These are phyloP conservation scores for Drosophila parvula DNA, from an alignment of 1,140 invertebrate genomes.

Conservation along the genomic window DNA sequence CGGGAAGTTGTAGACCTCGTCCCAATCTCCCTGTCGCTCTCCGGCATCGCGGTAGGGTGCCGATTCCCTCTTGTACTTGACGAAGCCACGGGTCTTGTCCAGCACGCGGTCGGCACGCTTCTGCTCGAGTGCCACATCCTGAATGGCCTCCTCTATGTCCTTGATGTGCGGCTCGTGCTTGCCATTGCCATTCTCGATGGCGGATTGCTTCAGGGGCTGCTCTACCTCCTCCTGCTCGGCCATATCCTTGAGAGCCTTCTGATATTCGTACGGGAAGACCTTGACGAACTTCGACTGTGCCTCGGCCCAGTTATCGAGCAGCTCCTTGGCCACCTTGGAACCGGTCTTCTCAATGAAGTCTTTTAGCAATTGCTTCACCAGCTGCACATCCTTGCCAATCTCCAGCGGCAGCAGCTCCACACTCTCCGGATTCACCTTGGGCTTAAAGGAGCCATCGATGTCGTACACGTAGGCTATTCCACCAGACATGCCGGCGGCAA, in stretches of 20 bases:
- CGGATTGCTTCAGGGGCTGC: slow-evolving; percentile 79
- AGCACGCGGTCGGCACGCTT: slow-evolving; percentile 92
- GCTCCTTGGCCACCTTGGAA: slow-evolving; percentile 91
- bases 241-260: slow-evolving; percentile 92
- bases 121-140: slow-evolving; percentile 90
- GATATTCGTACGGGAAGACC: slow-evolving; percentile 99
- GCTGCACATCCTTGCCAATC: slow-evolving; percentile 90
- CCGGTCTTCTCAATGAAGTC: slow-evolving; percentile 96
- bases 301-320: slow-evolving; percentile 93
- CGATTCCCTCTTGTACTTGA: slow-evolving; percentile 96
- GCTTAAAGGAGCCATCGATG: slow-evolving; percentile 91
- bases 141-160: slow-evolving; percentile 95
- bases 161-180: slow-evolving; percentile 85
- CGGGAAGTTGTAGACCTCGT: slow-evolving; percentile 96
- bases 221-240: slow-evolving; percentile 86
- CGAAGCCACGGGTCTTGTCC: slow-evolving; percentile 97
- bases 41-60: slow-evolving; percentile 92
- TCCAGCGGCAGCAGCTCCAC: slow-evolving; percentile 94
- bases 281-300: slow-evolving; percentile 94
- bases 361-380: slow-evolving; percentile 91
- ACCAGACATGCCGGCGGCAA: slow-evolving; percentile 99
- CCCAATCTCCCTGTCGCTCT: slow-evolving; percentile 96
- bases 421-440: slow-evolving; percentile 96
- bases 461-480: slow-evolving; percentile 98
- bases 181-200: slow-evolving; percentile 85